Evolutionary conservation across 2,888 invertebrate species (phyloP), one percentile per base, ranked within the genome.

Genomic region (Volucella inflata): DNA sequence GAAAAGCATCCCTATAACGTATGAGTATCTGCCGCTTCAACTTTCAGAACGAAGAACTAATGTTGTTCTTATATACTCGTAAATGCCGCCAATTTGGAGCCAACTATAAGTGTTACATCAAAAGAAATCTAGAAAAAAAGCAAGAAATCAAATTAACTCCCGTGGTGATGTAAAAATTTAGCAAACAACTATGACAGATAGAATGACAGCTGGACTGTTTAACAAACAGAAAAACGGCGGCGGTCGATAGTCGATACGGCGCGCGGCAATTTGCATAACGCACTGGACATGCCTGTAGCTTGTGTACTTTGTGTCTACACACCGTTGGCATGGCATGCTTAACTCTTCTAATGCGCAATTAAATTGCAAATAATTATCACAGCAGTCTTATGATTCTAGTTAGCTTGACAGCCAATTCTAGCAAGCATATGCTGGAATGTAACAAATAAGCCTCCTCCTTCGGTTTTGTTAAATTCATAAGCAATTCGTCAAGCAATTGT

Each of bases 211-310:
- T 84, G 70, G 70, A 74, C 70, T 79, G 50, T 48, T 70, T 59
- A 46, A 51, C 17, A 78, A 74, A 78, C 57, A 30, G 46, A 75
- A 65, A 46, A 71, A 30, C 30, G 1, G 30, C 30, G 30, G 30
- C 30, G 30, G 6, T 30, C 30, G 30, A 30, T 30, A 30, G 30
- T 30, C 30, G 30, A 6, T 30, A 30, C 6, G 30, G 30, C 30
- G 30, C 30, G 60, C 75, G 70, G 75, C 65, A 80, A 83, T 84
- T 84, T 84, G 80, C 84, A 84, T 84, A 84, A 71, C 80, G 84
- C 80, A 80, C 84, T 84, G 76, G 75, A 76, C 71, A 55, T 84
- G 46, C 51, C 75, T 71, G 36, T 60, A 51, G 17, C 14, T 0
- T 62, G 38, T 46, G 30, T 40, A 46, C 42, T n/a, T 17, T 60